A percentile compares a stretch with the other conserved stretches of the same genome.
Conservation (phyloP, 2,888 invertebrate species). For the Celastrina argiolus region DNA sequence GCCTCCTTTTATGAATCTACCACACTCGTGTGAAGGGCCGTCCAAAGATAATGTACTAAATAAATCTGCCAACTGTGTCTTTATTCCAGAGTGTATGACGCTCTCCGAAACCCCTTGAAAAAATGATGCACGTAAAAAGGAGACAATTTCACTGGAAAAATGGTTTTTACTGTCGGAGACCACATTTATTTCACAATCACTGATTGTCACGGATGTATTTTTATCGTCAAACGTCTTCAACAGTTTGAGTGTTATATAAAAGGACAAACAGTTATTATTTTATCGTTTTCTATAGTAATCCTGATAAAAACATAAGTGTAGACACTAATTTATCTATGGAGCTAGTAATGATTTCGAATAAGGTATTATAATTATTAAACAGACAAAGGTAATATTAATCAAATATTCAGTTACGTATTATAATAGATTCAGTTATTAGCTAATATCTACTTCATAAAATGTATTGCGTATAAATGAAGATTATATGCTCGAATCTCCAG, state of each 20-base stretch:
- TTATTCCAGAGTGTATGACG: conserved; percentile 53
- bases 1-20: conserved; percentile 15
- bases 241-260: too few relatives aligned
- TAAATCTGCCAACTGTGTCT: conserved; percentile 49
- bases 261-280: too few relatives aligned
- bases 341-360: too few relatives aligned
- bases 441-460: neutral
- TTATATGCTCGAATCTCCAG: neutral
- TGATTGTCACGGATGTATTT: neutral
- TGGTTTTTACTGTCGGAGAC: neutral
- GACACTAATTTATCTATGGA: too few relatives aligned
- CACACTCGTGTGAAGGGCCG: conserved; percentile 42
- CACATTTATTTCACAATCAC: neutral
- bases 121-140: conserved; percentile 35
- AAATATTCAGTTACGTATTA: too few relatives aligned
- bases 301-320: too few relatives aligned
- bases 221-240: neutral
- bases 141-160: conserved; percentile 9
- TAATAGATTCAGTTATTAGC: neutral
- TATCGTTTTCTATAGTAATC: too few relatives aligned
- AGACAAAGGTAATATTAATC: too few relatives aligned
- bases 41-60: conserved; percentile 69
- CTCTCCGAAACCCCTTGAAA: conserved; percentile 46
- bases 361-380: too few relatives aligned
- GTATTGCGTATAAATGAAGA: neutral